Evolutionary conservation across 2,797 vertebrate genomes (phyloP).

Genomic region (Cercopithecus diana): DNA sequence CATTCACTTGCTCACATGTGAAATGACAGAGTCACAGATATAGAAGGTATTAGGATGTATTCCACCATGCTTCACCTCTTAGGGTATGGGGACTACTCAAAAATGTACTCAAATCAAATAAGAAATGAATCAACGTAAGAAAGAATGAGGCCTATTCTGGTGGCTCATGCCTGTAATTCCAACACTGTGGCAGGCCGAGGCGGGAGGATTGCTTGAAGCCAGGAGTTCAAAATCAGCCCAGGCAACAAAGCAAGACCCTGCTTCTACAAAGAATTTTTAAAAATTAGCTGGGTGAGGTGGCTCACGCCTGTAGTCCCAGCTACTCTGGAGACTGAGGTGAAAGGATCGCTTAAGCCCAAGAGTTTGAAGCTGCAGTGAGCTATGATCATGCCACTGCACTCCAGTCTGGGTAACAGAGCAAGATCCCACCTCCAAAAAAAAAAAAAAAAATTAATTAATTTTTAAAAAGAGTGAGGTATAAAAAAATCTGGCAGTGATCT

Average conservation of each 20-base stretch:
- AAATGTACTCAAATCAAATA: background rate
- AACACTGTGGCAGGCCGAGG: background rate
- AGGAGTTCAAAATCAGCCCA: background rate
- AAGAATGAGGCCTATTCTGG: background rate
- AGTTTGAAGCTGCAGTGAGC: too few species aligned
- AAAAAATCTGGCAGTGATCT: background rate
- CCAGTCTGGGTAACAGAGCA: background rate
- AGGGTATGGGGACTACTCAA: background rate
- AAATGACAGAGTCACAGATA: background rate
- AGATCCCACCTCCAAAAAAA: background rate
- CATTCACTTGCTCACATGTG: background rate
- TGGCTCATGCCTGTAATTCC: background rate
- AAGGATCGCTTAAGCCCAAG: too few species aligned
- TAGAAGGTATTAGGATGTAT: background rate
- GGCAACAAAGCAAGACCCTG: background rate
- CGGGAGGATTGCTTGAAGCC: background rate
- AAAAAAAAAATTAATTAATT: background rate
- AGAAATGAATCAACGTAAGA: slow-evolving; percentile 30
- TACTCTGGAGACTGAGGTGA: too few species aligned
- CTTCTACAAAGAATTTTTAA: background rate
- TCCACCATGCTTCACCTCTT: background rate
- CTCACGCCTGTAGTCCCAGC: too few species aligned
- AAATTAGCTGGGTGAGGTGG: too few species aligned
- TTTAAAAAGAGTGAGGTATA: background rate
- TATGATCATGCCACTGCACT: too few species aligned